Base-by-base conservation (phyloP, 2,113 vertebrate genomes). In the Macroglossus sobrinus region DNA sequence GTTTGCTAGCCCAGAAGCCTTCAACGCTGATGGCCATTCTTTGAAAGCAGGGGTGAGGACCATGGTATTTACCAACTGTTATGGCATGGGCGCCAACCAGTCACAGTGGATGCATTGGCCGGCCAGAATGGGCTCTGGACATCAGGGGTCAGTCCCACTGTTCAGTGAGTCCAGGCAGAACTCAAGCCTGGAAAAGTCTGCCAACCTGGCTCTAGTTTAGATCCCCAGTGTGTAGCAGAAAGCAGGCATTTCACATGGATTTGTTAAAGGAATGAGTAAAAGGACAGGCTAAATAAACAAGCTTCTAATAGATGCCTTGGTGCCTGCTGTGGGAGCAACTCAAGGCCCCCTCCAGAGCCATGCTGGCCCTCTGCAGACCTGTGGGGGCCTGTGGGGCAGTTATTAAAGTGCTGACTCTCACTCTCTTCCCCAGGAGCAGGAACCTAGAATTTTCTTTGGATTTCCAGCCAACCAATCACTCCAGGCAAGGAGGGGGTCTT, bases 101-200 rank as follows among this genome's bases (percentile, higher is more conserved):
- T 13, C 53, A 11, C 5, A 13, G 61, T 33, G 72, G 43, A 43
- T 3, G 8, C 21, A 1, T 38, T 63, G 61, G 38, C 68, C 21
- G 26, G 55, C 19, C 63, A 30, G 64, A 33, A 30, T 0, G 8
- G 64, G 24, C 13, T 13, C 69, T 12, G 43, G 33, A 16, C 6
- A 57, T 13, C 8, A 2, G 3, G 0, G 5, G 45, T 7, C 14
- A 30, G 35, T 2, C 16, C 40, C 21, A 9, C 1, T 3, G 18
- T 4, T 18, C 30, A 43, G 61, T 35, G 26, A 5, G 10, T 9
- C 11, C 15, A 61, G 74, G 50, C 50, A 57, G 59, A 38, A 40
- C 4, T 0, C 38, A n/a, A 61, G 53, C 13, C 38, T 75, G 84
- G 19, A 92, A 45, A 66, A 4, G n/a, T 43, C 50, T 87, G 84